Conservation (phyloP, 2,113 vertebrate species). For the Oncorhynchus tshawytscha region DNA sequence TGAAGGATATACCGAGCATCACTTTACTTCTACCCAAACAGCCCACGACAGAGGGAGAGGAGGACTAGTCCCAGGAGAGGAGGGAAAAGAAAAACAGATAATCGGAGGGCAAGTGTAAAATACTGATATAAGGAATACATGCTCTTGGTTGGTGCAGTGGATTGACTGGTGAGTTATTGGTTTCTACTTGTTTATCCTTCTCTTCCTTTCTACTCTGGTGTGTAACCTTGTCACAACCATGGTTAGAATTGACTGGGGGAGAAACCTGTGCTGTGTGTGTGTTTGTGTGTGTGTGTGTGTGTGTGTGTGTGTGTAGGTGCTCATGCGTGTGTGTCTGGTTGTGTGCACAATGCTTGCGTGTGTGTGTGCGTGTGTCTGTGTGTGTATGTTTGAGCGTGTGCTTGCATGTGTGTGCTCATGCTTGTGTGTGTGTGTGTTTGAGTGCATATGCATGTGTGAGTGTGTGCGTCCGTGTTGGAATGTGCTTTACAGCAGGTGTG, state of each 20-base stretch:
- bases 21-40: slow-evolving; percentile 40
- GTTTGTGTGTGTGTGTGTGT: no score
- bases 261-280: no score
- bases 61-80: slow-evolving; percentile 28
- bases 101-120: slow-evolving; percentile 8
- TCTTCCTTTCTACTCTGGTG: no score
- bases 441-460: neutral
- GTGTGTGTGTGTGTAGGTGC: neutral
- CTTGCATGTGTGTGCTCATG: neutral
- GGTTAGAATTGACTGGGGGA: no score
- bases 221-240: no score
- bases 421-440: neutral
- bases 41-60: slow-evolving; percentile 57
- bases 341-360: neutral
- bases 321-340: no score
- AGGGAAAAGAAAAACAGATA: slow-evolving; percentile 22
- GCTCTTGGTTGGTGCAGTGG: neutral
- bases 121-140: neutral
- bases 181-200: neutral
- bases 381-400: neutral
- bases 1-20: slow-evolving; percentile 54
- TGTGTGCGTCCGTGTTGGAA: neutral
- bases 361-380: neutral
- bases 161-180: neutral
- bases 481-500: neutral